Base-by-base conservation (phyloP, 2,888 invertebrate genomes). In the Lochmaea capreae region DNA sequence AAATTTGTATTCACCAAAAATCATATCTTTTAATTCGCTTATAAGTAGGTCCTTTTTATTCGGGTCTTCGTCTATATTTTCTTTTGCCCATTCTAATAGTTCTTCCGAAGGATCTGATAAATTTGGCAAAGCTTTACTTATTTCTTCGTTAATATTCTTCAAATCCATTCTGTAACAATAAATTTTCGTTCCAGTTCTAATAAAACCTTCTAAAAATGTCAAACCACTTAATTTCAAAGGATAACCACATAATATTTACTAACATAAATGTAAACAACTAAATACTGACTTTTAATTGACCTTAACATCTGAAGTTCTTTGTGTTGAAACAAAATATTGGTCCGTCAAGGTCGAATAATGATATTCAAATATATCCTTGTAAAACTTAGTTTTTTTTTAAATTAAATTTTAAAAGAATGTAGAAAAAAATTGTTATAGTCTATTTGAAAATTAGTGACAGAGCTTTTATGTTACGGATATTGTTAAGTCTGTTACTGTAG, bases 21-120 rank as follows among this genome's bases (percentile, higher is more conserved):
- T 92, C 89, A 93, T 89, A 81, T 92, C 92, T 52, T 91, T 88
- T 12, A 94, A 89, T 81, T 94, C 92, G 76, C 91, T 81, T 42
- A 82, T 67, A 11, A 79, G 42, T 61, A 78, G 72, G 33, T 80
- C 71, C 46, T 75, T 80, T 11, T 65, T 78, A 61, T 81, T 77
- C 4, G 79, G 80, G 63, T 80, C 76, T 76, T 81, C 81, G 18
- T 75, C 67, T 16, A 82, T 81, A 68, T 81, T 77, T 39, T 76
- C 74, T 71, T 78, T 76, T 1, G 80, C 82, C 79, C 81, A 82
- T 67, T 78, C 74, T 26, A 81, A n/a, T n/a, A 82, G 69, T 43
- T 75, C 76, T 67, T 90, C 89, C 0, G 93, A 89, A 0, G 93
- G 90, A 82, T 92, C 91, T 59, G 81, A 82, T 39, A 93, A 83